A percentile compares a stretch with the other conserved stretches of the same genome.
phyloP scores from a whole-genome alignment of 2,888 invertebrate species.

The Drosophila meridionalis region DNA sequence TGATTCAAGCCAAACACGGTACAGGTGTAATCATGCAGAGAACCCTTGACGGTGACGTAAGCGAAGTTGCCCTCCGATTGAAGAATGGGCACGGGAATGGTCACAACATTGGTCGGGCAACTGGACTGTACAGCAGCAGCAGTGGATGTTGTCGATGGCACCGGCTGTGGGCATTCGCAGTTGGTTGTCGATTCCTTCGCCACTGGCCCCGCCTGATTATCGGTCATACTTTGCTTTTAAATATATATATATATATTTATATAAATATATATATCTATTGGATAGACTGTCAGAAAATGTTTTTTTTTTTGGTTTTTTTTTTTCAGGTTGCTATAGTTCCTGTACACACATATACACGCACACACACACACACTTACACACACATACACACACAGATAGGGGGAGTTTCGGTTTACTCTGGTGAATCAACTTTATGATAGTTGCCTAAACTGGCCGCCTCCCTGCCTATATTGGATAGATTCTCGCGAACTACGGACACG shows the following conservation, averaged over 20 bases:
- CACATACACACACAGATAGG: conserved; percentile 37
- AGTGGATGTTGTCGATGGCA: conserved; percentile 30
- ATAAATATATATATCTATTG: conserved; percentile 5
- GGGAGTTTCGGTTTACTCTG: conserved; percentile 78
- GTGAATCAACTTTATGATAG: conserved; percentile 85
- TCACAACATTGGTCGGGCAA: conserved; percentile 82
- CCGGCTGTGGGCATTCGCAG: conserved; percentile 52
- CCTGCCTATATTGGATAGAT: conserved; percentile 88
- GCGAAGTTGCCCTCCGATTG: conserved; percentile 87
- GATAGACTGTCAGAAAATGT: conserved; percentile 35
- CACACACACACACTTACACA: conserved; percentile 33
- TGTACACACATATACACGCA: conserved; percentile 19
- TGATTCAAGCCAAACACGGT: conserved; percentile 91
- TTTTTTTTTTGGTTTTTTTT: conserved; percentile 19
- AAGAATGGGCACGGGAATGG: conserved; percentile 85
- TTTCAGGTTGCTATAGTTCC: conserved; percentile 70
- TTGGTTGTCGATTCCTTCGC: conserved; percentile 60
- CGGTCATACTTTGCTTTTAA: conserved; percentile 59
- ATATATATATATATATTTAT: conserved; percentile 13
- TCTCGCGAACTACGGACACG: conserved; percentile 87
- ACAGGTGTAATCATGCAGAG: conserved; percentile 90
- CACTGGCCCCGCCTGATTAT: conserved; percentile 45
- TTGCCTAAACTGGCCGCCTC: conserved; percentile 85
- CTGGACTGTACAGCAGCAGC: conserved; percentile 35
- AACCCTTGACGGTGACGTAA: conserved; percentile 92